Conservation (phyloP, 2,113 vertebrate species). For the Channa maculata region DNA sequence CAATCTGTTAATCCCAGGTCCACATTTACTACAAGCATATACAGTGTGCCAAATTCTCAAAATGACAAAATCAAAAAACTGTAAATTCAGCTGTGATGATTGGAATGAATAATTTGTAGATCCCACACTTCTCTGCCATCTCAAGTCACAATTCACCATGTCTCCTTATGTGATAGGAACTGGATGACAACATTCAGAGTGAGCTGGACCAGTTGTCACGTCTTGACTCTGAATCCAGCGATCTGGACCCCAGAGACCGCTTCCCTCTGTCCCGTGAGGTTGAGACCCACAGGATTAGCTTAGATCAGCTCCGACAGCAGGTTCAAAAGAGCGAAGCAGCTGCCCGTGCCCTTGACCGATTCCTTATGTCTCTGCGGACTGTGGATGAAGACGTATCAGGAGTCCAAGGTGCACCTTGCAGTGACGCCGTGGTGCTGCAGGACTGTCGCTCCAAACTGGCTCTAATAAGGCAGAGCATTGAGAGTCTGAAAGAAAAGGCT, state of each 20-base stretch:
- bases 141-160: not conserved
- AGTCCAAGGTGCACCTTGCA: slow-evolving; percentile 54
- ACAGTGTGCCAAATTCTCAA: no score
- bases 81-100: no score
- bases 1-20: not conserved
- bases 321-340: slow-evolving; percentile 82
- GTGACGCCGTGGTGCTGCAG: slow-evolving; percentile 57
- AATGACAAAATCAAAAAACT: no score
- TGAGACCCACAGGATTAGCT: slow-evolving; percentile 81
- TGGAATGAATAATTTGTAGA: no score
- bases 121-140: no score
- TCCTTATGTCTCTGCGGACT: slow-evolving; percentile 87
- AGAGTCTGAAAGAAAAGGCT: slow-evolving; percentile 84
- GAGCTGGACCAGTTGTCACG: slow-evolving; percentile 86
- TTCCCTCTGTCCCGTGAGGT: slow-evolving; percentile 80
- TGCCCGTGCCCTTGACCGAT: slow-evolving; percentile 86
- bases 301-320: slow-evolving; percentile 85
- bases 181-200: slow-evolving; percentile 81
- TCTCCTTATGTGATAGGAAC: slow-evolving; percentile 64
- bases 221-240: slow-evolving; percentile 79
- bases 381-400: slow-evolving; percentile 76
- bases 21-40: no score
- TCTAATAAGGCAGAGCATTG: slow-evolving; percentile 76
- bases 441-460: slow-evolving; percentile 68
- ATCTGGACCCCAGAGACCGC: slow-evolving; percentile 85